Evolutionary conservation across 1,140 invertebrate species (phyloP).

Genomic region (Steinernema feltiae): DNA sequence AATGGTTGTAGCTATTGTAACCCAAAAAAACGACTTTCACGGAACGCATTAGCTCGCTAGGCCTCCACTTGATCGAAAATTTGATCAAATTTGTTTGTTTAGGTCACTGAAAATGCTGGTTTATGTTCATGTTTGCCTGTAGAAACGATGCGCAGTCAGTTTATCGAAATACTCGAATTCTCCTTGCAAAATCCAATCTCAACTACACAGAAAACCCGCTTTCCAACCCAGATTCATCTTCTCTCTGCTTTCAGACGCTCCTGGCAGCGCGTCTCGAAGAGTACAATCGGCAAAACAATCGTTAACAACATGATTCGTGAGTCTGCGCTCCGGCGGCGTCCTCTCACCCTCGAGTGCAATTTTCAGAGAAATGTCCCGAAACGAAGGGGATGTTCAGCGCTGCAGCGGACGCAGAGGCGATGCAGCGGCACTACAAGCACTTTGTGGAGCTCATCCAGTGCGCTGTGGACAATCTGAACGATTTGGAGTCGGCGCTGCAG

Average conservation of each 20-base stretch:
- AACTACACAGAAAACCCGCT: too few relatives aligned
- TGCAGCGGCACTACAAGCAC: slow-evolving; percentile 38
- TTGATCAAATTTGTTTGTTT: too few relatives aligned
- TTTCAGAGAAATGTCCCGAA: slow-evolving; percentile 39
- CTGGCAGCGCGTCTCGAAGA: slow-evolving; percentile 44
- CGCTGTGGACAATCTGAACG: slow-evolving; percentile 41
- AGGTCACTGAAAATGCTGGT: too few relatives aligned
- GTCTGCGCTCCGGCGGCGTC: not conserved
- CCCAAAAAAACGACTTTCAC: too few relatives aligned
- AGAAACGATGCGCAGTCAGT: too few relatives aligned
- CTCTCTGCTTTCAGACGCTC: slow-evolving; percentile 41
- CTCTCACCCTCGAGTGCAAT: not conserved
- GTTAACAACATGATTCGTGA: slow-evolving; percentile 36
- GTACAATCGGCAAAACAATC: slow-evolving; percentile 38
- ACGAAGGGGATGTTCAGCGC: not conserved
- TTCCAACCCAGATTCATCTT: not conserved
- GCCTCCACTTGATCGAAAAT: too few relatives aligned
- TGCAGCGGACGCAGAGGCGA: slow-evolving; percentile 15
- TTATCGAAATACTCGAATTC: too few relatives aligned
- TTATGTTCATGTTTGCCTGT: too few relatives aligned
- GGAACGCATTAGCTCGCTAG: too few relatives aligned
- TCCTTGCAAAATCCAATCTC: too few relatives aligned
- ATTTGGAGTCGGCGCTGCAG: slow-evolving; percentile 41
- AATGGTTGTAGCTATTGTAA: too few relatives aligned
- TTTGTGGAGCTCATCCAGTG: slow-evolving; percentile 44